Evolutionary conservation across 2,797 vertebrate genomes (phyloP).

Genomic region (Vultur gryphus): DNA sequence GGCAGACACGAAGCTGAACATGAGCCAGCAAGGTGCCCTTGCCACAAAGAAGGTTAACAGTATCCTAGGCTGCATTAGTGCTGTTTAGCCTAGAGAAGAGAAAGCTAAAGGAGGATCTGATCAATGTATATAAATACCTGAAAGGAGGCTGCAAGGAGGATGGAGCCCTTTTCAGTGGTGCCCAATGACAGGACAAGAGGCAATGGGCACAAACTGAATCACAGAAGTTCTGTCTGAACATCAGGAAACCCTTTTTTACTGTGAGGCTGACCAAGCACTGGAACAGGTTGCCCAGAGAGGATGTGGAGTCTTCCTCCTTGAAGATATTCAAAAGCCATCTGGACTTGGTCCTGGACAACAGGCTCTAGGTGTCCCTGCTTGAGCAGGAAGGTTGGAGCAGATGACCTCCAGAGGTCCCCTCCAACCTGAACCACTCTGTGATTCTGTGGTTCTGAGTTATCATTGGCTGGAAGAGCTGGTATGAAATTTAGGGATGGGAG

Average conservation of each 20-base stretch:
- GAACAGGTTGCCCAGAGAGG: not conserved
- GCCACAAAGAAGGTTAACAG: not conserved
- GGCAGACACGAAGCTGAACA: not conserved
- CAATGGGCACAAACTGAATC: not conserved
- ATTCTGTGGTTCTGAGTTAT: not conserved
- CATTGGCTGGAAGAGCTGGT: not conserved
- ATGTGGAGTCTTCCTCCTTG: not conserved
- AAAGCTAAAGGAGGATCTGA: not conserved
- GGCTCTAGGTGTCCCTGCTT: not conserved
- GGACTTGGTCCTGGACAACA: not conserved
- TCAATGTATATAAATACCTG: not conserved
- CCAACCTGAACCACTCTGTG: not conserved
- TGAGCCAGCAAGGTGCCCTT: not conserved
- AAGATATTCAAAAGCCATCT: not conserved
- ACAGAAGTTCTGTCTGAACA: no score
- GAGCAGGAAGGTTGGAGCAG: not conserved
- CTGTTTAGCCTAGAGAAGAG: not conserved
- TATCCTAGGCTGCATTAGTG: no score
- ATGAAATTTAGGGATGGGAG: not conserved
- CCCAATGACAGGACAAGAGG: not conserved
- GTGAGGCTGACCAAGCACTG: not conserved
- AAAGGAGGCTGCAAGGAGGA: not conserved
- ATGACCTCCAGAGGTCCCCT: not conserved
- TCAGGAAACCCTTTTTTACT: not conserved
- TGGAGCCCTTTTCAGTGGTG: not conserved